Conservation (phyloP, 2,113 vertebrate genomes). For the Lepus americanus region DNA sequence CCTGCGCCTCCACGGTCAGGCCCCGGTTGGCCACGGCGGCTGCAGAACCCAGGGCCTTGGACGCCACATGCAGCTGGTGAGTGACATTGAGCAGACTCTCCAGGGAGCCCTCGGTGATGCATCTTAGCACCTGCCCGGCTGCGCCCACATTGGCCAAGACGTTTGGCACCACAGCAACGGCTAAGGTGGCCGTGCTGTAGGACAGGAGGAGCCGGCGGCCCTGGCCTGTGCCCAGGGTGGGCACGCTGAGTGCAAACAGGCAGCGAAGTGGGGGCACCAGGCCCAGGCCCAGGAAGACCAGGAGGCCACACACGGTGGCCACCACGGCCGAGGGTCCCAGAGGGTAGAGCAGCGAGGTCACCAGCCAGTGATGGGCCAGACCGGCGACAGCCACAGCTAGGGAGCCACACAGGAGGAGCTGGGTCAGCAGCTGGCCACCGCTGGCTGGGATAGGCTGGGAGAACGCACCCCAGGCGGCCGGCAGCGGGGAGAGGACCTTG, state of each 20-base stretch:
- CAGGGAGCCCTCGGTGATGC: slow-evolving; percentile 91
- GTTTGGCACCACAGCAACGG: slow-evolving; percentile 91
- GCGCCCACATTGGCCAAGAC: slow-evolving; percentile 89
- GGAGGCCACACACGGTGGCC: slow-evolving; percentile 84
- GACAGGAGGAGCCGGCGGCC: slow-evolving; percentile 93
- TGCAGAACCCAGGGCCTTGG: slow-evolving; percentile 85
- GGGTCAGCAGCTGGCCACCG: slow-evolving; percentile 86
- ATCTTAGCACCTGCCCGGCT: slow-evolving; percentile 89
- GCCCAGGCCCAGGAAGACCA: slow-evolving; percentile 87
- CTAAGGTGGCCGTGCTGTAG: slow-evolving; percentile 89
- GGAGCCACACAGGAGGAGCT: slow-evolving; percentile 89
- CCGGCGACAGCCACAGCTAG: slow-evolving; percentile 82
- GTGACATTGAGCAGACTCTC: slow-evolving; percentile 93
- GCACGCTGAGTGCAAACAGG: slow-evolving; percentile 91
- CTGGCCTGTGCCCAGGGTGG: slow-evolving; percentile 92
- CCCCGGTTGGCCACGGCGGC: not conserved
- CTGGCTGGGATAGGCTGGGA: slow-evolving; percentile 88
- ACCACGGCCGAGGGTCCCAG: slow-evolving; percentile 38
- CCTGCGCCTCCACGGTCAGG: slow-evolving; percentile 85
- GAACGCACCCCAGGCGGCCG: slow-evolving; percentile 90
- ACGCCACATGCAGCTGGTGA: slow-evolving; percentile 84
- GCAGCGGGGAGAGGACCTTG: not conserved
- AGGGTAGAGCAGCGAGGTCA: slow-evolving; percentile 88
- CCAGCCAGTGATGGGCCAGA: slow-evolving; percentile 92
- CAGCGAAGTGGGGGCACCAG: slow-evolving; percentile 94